Evolutionary conservation across 2,888 invertebrate species (phyloP), one percentile per base, ranked within the genome.

Genomic region (Pandemis cinnamomeana): DNA sequence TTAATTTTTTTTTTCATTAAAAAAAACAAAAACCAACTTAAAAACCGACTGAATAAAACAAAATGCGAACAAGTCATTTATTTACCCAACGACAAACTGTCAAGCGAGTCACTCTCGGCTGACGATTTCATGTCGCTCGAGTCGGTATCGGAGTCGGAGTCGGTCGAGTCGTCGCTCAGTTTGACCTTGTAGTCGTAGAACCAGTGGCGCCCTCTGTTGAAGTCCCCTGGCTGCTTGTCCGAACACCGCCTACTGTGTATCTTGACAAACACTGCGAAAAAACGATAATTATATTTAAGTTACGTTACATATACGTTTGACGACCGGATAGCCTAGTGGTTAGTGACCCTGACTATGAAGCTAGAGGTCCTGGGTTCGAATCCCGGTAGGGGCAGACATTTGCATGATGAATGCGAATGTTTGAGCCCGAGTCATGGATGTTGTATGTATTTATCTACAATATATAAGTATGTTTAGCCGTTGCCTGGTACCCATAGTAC

Each of bases 181-280:
- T 0, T 0, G 5, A 83, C 91, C 0, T 76, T 76, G 82, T 93
- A 92, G 61, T 92, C 91, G 81, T 93, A 93, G 80, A 93, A 91
- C 83, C 92, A 93, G 76, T 93, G 91, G 0, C 79, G 0, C 90
- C 92, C 58, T 85, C 83, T 0, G 77, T 77, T 0, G 8, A 73
- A 4, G 75, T 63, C 6, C 70, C 66, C 13, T 48, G n/a, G 0
- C 44, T 60, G 0, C 7, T 84, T 81, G 78, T 90, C 84, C 0
- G 78, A 61, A 70, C 93, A 93, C 0, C 89, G 83, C 36, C 86
- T 83, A 8, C 87, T 85, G 71, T 82, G 77, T 5, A 87, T 78
- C 73, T 83, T 82, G 7, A 82, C 80, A 67, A 86, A 86, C 86
- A 86, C 86, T 86, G 80, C 42, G 11, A 51, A 15, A 8, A 20